Conservation (phyloP, 2,888 invertebrate species). For the Morpho deidamia region DNA sequence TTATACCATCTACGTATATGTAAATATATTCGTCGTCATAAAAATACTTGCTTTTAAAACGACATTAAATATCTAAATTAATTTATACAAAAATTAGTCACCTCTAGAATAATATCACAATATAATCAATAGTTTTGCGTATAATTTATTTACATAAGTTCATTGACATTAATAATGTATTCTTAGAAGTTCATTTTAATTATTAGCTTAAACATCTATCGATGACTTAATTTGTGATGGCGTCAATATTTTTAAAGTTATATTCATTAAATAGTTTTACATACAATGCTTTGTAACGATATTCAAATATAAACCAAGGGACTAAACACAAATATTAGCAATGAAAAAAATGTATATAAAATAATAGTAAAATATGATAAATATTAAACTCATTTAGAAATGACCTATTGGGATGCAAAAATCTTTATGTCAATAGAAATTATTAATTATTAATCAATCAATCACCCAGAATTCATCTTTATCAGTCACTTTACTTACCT, state of each 20-base stretch:
- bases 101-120: constrained; percentile 6
- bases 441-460: too few relatives aligned
- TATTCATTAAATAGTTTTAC: background rate
- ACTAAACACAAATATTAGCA: constrained; percentile 2
- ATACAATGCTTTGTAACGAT: background rate
- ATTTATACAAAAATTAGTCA: background rate
- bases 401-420: too few relatives aligned
- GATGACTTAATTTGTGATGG: background rate
- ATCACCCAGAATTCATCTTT: too few relatives aligned
- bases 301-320: background rate
- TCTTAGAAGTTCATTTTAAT: background rate
- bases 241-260: background rate
- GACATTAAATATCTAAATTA: background rate
- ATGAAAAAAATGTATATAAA: background rate
- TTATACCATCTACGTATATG: too few relatives aligned
- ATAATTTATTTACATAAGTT: constrained; percentile 17
- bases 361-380: too few relatives aligned
- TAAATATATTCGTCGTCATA: background rate
- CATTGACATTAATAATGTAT: constrained; percentile 6
- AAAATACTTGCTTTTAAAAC: background rate
- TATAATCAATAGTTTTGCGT: constrained; percentile 7
- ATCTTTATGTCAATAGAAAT: too few relatives aligned
- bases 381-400: too few relatives aligned
- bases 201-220: background rate
- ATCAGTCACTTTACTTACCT: too few relatives aligned